Evolutionary conservation across 2,113 vertebrate genomes (phyloP), one percentile per base, ranked within the genome.

Genomic region (Phaethon lepturus): DNA sequence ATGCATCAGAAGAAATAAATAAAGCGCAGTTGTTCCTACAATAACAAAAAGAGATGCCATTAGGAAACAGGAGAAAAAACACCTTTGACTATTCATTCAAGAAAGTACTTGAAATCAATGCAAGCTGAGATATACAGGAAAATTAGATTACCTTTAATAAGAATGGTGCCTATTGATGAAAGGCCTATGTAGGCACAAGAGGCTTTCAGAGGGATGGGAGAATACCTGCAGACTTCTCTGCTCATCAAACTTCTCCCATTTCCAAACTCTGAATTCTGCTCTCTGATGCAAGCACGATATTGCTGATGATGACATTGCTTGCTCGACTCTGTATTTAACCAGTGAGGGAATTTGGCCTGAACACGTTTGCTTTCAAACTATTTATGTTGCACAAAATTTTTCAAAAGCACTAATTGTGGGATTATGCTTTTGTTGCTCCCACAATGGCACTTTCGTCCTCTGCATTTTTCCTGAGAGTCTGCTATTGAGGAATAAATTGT

Each of bases 1-100:
- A 96, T 99, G 99, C 99, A 99, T 99, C 95, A 99, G 99, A 55
- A 99, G 99, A 98, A 99, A 99, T 96, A 99, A 98, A 98, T 99
- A 99, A 97, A 99, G 99, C 31, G 99, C 99, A 53, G 99, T 99
- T 87, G 99, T 99, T 97, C 99, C 99, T 99, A 91, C 17, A 72
- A 95, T 20, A 88, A 78, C 47, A 80, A 97, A 97, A 66, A 94
- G 49, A 89, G 47, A 40, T n/a, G 38, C 24, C 44, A 15, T 85
- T 82, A 89, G 38, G 88, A 78, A 96, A 44, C 0, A 47, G 49
- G 17, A 49, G 17, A 45, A 84, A 53, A 49, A 17, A 17, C 44
- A 17, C 20, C 44, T 80, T 59, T 71, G 44, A 49, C 35, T 3
- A 78, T 53, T 58, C 19, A 56, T 59, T 74, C n/a, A 71, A 45